Evolutionary conservation across 1,140 invertebrate genomes (phyloP).

Genomic region (Diploscapter pachys): DNA sequence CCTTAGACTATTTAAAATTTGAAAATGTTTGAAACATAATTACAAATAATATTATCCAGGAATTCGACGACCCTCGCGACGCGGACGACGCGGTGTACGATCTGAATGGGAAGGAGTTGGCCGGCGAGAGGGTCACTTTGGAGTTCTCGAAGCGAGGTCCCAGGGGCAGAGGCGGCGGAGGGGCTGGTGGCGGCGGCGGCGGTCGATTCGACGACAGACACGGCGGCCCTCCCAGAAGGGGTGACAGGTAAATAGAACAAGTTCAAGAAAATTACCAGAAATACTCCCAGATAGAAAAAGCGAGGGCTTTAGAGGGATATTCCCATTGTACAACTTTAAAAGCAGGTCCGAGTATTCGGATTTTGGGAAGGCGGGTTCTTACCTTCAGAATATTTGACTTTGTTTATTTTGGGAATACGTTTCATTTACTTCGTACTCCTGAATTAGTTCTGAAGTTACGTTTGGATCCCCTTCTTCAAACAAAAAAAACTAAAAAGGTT

Average conservation of each 20-base stretch:
- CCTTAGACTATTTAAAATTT: too few species aligned
- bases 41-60: slow-evolving; percentile 65
- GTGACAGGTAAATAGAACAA: background rate
- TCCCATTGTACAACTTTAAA: too few species aligned
- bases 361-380: too few species aligned
- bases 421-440: slow-evolving; percentile 49
- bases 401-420: slow-evolving; percentile 12
- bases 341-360: too few species aligned
- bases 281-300: too few species aligned
- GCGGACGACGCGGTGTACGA: slow-evolving; percentile 98
- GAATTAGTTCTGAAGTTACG: too few species aligned
- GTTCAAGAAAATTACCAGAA: background rate
- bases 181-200: slow-evolving; percentile 8
- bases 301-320: too few species aligned
- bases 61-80: slow-evolving; percentile 96
- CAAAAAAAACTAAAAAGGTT: slow-evolving; percentile 16
- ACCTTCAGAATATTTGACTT: background rate
- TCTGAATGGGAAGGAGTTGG: slow-evolving; percentile 88
- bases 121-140: slow-evolving; percentile 74
- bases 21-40: too few species aligned
- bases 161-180: slow-evolving; percentile 35
- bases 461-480: background rate
- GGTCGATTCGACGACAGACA: slow-evolving; percentile 69
- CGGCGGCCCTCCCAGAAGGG: slow-evolving; percentile 60
- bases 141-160: slow-evolving; percentile 58